Base-by-base conservation (phyloP, 23 tunicate genomes). In the Clavelina lepadiformis region DNA sequence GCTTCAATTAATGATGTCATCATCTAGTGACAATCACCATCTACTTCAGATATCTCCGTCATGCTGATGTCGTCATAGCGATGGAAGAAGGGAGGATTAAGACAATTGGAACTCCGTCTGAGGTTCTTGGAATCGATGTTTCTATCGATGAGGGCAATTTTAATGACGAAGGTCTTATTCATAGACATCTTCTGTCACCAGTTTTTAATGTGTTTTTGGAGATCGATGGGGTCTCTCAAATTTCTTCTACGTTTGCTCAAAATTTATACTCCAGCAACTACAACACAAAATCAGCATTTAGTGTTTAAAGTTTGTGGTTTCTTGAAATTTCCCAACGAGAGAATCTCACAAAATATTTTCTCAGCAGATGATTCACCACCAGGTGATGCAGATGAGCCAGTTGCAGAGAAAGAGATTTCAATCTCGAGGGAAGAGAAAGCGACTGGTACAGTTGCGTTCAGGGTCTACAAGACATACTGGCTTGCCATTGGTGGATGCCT, bases 381-480 rank as follows among this genome's bases (percentile, higher is more conserved):
- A n/a, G n/a, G n/a, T n/a, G n/a, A n/a, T n/a, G n/a, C n/a, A n/a
- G n/a, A n/a, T n/a, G n/a, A n/a, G n/a, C n/a, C n/a, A n/a, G n/a
- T n/a, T n/a, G 31, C 4, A 59, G 11, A 11, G 36, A 29, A 59
- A 5, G 35, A 36, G 22, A 5, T 4, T 25, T 46, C 47, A 13
- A 66, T 66, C 38, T 46, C 72, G 3, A 74, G 65, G 35, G 98
- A 91, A 72, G 98, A 91, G 46, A 83, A 72, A 83, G 84, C 91
- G 18, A 73, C 73, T 35, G 98, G 98, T 0, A 73, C 82, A 13
- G 81, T 91, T 28, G 78, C 82, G 7, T 51, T 77, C 55, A 33
- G 31, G 19, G 98, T 91, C 7, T 91, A 91, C 77, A 73, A 68
- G 33, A 56, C 98, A 19, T 91, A 91, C 63, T 82, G 85, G 86